Evolutionary conservation across 2,888 invertebrate species (phyloP), one percentile per base, ranked within the genome.

Genomic region (Tridacna gigas): DNA sequence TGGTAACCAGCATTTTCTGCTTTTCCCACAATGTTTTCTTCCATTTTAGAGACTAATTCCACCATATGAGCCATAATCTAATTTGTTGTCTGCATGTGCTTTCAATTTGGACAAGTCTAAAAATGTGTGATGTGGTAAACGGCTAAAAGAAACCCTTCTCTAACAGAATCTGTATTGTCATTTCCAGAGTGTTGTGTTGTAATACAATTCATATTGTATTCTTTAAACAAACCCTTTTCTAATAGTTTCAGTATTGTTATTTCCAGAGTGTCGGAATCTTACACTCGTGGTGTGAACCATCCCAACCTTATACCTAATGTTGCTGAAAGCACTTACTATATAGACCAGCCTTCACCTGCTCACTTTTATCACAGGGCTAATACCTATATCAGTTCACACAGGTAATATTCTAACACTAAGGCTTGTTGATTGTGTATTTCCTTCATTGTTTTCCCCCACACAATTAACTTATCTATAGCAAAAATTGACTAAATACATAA

Each of bases 351-450:
- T 7, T 28, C 71, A 26, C 76, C 86, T 26, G 86, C 89, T 75
- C 84, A 83, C 61, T 91, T 90, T 65, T 77, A 89, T 77, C 91
- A 91, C 51, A 86, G 91, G 67, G 86, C 90, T 82, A 90, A 90
- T 79, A 91, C 90, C 65, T 91, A 91, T 77, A 86, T 90, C 60
- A 88, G 87, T 67, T 89, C 90, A 67, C 91, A 92, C 92, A 92
- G 92, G 92, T 92, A 90, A 87, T 79, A 37, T 69, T 15, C 11
- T 20, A 15, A 20, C 56, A 56, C 56, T 37, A 37, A 37, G 37
- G 37, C 37, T 37, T 37, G 37, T 37, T 37, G 37, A 37, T 37
- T 37, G 37, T 37, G 37, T 37, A 4, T 37, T 37, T 37, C 2
- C 7, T 37, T 37, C 37, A 37, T 37, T 4, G 2, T 37, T 37